phyloP scores from a whole-genome alignment of 2,113 vertebrate genomes.

The Lophotis ruficrista region DNA sequence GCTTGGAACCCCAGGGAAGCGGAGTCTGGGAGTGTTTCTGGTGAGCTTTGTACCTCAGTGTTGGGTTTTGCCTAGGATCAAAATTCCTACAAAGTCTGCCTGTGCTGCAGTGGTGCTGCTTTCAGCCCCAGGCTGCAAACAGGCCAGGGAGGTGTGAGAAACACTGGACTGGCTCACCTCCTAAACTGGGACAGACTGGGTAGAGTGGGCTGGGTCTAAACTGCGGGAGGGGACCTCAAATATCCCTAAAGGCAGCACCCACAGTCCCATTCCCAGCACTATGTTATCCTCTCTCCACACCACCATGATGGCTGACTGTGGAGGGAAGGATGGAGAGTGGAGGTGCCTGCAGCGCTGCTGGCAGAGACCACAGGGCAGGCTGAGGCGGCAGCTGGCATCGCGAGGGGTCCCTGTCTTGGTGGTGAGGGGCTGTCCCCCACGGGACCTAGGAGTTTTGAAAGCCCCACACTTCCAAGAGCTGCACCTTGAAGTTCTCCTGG shows the following conservation, averaged over 20 bases:
- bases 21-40: background rate
- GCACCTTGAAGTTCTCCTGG: conserved; percentile 83
- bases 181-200: background rate
- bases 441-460: conserved; percentile 66
- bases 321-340: background rate
- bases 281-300: too few species aligned
- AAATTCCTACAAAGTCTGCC: background rate
- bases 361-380: background rate
- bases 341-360: fast-evolving
- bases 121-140: background rate
- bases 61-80: background rate
- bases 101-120: background rate
- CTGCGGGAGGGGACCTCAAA: background rate
- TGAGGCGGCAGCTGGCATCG: fast-evolving
- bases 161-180: background rate
- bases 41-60: background rate
- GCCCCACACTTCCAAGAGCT: conserved; percentile 85
- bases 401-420: fast-evolving
- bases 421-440: background rate
- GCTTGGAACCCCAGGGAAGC: background rate
- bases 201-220: background rate
- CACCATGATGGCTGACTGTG: fast-evolving
- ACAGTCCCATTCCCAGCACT: fast-evolving
- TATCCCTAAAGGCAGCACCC: background rate
- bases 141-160: background rate